These are phyloP conservation scores for Pimephales promelas DNA, from an alignment of 2,113 vertebrate species.

Conservation along the genomic window DNA sequence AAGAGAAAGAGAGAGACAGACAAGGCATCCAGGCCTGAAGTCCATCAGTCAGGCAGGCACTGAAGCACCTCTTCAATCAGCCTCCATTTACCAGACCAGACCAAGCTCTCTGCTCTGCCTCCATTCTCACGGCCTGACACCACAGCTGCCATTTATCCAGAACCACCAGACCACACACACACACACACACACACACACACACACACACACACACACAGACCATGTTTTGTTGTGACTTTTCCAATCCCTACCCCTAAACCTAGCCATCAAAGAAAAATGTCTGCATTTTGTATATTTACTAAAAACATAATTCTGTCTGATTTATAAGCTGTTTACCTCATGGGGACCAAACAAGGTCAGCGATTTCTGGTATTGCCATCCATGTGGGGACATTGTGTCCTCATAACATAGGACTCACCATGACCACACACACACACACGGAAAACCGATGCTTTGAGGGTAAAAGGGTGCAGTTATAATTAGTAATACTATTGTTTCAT, in stretches of 20 bases:
- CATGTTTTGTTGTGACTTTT: too few relatives aligned
- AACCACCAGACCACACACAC: constrained; percentile 41
- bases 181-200: constrained; percentile 37
- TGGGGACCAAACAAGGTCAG: background rate
- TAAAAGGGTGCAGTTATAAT: too few relatives aligned
- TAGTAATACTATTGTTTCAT: too few relatives aligned
- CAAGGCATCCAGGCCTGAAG: constrained; percentile 58
- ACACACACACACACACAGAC: constrained; percentile 39
- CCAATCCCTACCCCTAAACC: background rate
- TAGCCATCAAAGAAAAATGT: background rate
- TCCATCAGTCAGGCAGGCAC: constrained; percentile 64
- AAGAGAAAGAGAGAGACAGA: background rate
- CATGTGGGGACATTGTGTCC: too few relatives aligned
- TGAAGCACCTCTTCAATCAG: constrained; percentile 61
- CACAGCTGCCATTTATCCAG: constrained; percentile 63
- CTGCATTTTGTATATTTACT: background rate
- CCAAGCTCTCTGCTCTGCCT: constrained; percentile 55
- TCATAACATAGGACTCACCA: too few relatives aligned
- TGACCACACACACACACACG: too few relatives aligned
- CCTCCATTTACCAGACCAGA: constrained; percentile 59
- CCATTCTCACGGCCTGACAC: constrained; percentile 61
- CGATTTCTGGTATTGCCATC: background rate
- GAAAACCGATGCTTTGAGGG: too few relatives aligned
- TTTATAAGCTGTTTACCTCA: background rate
- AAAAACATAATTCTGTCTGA: background rate